A percentile compares a stretch with the other conserved stretches of the same genome.
Evolutionary conservation across 2,113 vertebrate genomes (phyloP).

Genomic region (Takifugu bimaculatus): DNA sequence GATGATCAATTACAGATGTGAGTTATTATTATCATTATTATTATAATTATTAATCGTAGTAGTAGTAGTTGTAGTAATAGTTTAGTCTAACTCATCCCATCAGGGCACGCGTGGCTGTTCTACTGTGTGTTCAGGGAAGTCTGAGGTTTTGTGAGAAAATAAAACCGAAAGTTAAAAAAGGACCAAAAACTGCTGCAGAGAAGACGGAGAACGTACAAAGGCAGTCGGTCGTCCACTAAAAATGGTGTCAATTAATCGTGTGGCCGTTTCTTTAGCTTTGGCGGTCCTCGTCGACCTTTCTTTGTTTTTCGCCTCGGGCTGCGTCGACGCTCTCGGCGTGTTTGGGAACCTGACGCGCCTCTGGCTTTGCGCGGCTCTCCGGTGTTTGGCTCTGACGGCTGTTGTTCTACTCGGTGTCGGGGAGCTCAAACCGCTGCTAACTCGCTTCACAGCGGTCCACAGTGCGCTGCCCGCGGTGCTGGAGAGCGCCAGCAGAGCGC

Average conservation of each 20-base stretch:
- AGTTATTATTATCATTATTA: fast-evolving
- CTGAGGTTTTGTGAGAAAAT: too few species aligned
- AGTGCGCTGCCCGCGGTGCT: constrained; percentile 61
- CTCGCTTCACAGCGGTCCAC: constrained; percentile 26
- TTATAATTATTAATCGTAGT: fast-evolving
- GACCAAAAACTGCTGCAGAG: not conserved
- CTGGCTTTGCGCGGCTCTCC: constrained; percentile 51
- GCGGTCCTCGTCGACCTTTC: constrained; percentile 22
- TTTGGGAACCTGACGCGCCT: constrained; percentile 19
- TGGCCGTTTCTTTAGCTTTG: not conserved
- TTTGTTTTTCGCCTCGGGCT: constrained; percentile 40
- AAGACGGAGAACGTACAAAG: not conserved
- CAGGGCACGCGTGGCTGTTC: too few species aligned
- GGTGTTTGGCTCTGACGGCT: constrained; percentile 7
- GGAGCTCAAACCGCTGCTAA: not conserved
- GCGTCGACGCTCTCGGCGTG: not conserved
- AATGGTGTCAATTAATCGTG: fast-evolving
- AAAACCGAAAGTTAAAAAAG: constrained; percentile 51
- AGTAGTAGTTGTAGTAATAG: constrained; percentile 10
- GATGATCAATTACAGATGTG: not conserved
- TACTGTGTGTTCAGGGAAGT: too few species aligned
- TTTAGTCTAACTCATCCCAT: too few species aligned
- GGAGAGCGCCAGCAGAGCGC: constrained; percentile 32
- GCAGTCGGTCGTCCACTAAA: not conserved
- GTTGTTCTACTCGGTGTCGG: fast-evolving